Evolutionary conservation across 2,113 vertebrate genomes (phyloP), one percentile per base, ranked within the genome.

Genomic region (Columba janthina): DNA sequence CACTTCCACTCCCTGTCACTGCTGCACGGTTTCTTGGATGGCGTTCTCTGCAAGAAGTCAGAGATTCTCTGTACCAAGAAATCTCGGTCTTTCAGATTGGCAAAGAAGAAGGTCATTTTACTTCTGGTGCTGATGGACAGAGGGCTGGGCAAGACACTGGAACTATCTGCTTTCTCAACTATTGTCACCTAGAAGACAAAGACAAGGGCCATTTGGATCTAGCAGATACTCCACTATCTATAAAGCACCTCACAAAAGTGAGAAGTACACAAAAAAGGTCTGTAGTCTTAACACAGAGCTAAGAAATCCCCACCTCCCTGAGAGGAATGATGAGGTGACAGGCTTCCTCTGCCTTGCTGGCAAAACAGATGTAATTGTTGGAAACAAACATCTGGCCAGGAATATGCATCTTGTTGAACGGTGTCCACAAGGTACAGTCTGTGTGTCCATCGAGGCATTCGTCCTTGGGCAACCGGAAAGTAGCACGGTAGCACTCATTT

Each of bases 71-170:
- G 99, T 21, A 99, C 99, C 93, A 99, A 96, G 97, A 99, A 99
- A 97, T 99, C 99, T 10, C 99, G 98, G 95, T 99, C 99, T 97
- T 98, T 99, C 66, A 99, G 98, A 97, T 99, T 99, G 93, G 99
- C 99, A 9, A 99, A 99, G 74, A 99, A 98, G 98, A 99, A 99
- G 69, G 98, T 99, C 99, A 99, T 99, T 98, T 99, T 99, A 96
- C 98, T 99, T 96, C 98, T 99, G 82, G 99, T 99, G 98, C 99
- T 99, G 97, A 99, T 99, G 73, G 99, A 99, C 80, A 99, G 98
- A 9, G 99, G 99, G 88, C 99, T 99, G 15, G 99, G 99, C 80
- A 99, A 97, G 65, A 99, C 98, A 1, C 98, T 98, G 97, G 99
- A 99, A 95, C 99, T 99, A 97, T 99, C 99, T 0, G 99, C 99